Evolutionary conservation across 1,140 invertebrate species (phyloP).

Genomic region (Asbolus verrucosus): DNA sequence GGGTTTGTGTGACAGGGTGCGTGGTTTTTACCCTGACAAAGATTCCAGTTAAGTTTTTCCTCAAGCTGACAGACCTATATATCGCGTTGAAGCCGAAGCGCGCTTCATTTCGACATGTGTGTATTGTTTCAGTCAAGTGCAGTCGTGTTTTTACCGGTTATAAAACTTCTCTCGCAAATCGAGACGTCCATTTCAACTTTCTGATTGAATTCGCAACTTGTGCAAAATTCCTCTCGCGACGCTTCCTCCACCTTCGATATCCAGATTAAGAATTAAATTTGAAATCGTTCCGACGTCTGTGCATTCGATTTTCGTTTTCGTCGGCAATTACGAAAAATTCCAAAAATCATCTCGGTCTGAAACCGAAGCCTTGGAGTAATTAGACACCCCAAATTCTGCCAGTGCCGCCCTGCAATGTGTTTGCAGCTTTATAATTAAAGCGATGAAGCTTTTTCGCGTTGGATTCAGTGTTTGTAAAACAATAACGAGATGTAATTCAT

Average conservation of each 20-base stretch:
- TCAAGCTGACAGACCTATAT: slow-evolving; percentile 40
- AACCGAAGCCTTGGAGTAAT: too few species aligned
- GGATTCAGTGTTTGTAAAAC: too few species aligned
- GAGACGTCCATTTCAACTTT: slow-evolving; percentile 39
- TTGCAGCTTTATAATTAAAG: too few species aligned
- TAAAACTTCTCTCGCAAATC: slow-evolving; percentile 19
- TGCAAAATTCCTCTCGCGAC: background rate
- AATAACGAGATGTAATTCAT: too few species aligned
- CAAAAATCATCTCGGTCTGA: too few species aligned
- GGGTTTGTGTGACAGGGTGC: slow-evolving; percentile 43
- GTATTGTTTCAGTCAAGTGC: slow-evolving; percentile 47
- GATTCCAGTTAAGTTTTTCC: slow-evolving; percentile 41
- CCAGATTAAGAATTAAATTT: slow-evolving; percentile 29
- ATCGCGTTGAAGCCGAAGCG: slow-evolving; percentile 20
- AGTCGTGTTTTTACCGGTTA: slow-evolving; percentile 38
- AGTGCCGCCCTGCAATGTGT: too few species aligned
- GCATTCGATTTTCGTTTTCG: too few species aligned
- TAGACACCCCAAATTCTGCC: too few species aligned
- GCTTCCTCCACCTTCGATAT: background rate
- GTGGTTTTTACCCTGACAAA: slow-evolving; percentile 42
- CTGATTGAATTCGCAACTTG: slow-evolving; percentile 32
- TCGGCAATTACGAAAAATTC: too few species aligned
- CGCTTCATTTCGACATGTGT: slow-evolving; percentile 45
- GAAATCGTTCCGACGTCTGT: too few species aligned
- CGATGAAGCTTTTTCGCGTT: too few species aligned